phyloP scores from a whole-genome alignment of 2,888 invertebrate genomes.

The Hydraecia micacea region DNA sequence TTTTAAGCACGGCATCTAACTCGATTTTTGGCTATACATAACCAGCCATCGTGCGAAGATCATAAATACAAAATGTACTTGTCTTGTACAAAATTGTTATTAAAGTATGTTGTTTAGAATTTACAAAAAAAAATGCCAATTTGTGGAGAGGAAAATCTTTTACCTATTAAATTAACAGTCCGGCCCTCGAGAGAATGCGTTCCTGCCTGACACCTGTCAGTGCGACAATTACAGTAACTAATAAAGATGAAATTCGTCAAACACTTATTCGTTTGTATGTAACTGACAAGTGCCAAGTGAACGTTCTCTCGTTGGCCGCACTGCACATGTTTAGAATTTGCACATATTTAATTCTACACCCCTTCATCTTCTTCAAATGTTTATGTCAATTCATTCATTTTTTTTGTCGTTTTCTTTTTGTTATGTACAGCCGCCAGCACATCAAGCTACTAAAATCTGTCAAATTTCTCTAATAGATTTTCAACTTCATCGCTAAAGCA shows the following conservation, averaged over 20 bases:
- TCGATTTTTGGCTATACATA: too few relatives aligned
- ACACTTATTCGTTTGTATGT: background rate
- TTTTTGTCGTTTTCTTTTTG: too few relatives aligned
- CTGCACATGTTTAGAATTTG: too few relatives aligned
- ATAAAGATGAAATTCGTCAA: background rate
- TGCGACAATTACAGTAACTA: background rate
- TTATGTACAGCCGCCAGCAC: too few relatives aligned
- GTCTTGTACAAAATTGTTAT: background rate
- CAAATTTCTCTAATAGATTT: too few relatives aligned
- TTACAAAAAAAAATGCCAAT: background rate
- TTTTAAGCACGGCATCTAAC: background rate
- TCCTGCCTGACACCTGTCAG: background rate
- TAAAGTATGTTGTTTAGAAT: background rate
- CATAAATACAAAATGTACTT: background rate
- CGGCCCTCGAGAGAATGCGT: background rate
- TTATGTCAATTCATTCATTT: background rate
- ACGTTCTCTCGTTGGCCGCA: background rate
- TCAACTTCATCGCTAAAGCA: too few relatives aligned
- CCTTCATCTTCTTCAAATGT: background rate
- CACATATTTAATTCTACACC: background rate
- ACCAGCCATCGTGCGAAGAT: background rate
- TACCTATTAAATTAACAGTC: background rate
- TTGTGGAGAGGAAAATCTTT: background rate
- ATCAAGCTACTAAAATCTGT: too few relatives aligned
- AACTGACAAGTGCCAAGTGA: background rate